These are phyloP conservation scores for Frieseomelitta varia DNA, from an alignment of 1,140 invertebrate species.

Conservation along the genomic window DNA sequence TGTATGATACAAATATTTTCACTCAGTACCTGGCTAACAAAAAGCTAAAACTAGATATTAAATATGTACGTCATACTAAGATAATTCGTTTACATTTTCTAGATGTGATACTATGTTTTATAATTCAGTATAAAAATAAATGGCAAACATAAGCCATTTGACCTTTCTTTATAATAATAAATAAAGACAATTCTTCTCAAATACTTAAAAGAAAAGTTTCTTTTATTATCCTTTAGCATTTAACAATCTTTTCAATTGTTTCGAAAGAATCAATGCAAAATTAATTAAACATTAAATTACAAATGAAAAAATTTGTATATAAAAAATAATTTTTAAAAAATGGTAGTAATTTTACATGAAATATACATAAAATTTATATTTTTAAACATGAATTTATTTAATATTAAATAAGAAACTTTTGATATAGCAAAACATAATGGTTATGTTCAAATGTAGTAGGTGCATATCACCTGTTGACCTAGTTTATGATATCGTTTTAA, in stretches of 20 bases:
- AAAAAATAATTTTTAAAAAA: neutral
- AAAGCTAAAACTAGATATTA: constrained; percentile 17
- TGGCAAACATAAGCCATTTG: neutral
- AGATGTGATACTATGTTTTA: constrained; percentile 18
- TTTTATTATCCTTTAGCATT: neutral
- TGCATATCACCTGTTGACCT: constrained; percentile 17
- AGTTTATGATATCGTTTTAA: neutral
- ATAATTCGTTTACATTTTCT: neutral
- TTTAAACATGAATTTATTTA: too few relatives aligned
- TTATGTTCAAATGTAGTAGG: constrained; percentile 1
- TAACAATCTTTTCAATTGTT: neutral
- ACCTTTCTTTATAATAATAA: constrained; percentile 9
- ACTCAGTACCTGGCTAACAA: constrained; percentile 26
- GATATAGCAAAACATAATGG: neutral
- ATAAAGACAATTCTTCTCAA: constrained; percentile 12
- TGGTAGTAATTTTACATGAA: neutral
- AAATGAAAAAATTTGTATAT: neutral
- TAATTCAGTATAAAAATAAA: constrained; percentile 19
- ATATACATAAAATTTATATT: too few relatives aligned
- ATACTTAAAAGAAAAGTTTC: neutral
- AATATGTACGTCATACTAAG: neutral
- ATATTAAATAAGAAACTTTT: neutral
- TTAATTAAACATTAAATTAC: neutral
- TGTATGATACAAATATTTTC: constrained; percentile 20
- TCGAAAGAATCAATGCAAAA: neutral